phyloP scores from a whole-genome alignment of 2,888 invertebrate species.

The Synanthedon tipuliformis region DNA sequence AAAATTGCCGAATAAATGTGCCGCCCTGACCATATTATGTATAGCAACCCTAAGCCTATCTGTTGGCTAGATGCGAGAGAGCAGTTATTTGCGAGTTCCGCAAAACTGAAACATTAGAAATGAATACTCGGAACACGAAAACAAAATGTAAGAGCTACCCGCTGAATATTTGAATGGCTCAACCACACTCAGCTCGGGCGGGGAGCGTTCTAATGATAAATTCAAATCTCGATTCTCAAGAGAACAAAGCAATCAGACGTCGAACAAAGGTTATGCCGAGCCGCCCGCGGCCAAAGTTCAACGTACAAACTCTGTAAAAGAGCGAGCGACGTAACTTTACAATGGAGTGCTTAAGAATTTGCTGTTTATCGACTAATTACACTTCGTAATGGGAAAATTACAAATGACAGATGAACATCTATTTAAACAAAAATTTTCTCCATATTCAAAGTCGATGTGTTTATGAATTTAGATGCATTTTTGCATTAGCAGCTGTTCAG shows the following conservation, averaged over 20 bases:
- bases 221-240: constrained; percentile 53
- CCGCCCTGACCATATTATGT: too few species aligned
- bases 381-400: constrained; percentile 2
- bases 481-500: too few species aligned
- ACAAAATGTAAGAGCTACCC: constrained; percentile 8
- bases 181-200: constrained; percentile 31
- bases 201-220: constrained; percentile 55
- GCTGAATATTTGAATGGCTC: constrained; percentile 50
- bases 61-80: too few species aligned
- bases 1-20: too few species aligned
- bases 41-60: too few species aligned
- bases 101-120: neutral
- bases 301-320: constrained; percentile 22
- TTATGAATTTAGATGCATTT: too few species aligned
- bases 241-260: constrained; percentile 60
- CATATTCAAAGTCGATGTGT: too few species aligned
- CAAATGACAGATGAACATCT: neutral
- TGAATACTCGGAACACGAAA: neutral
- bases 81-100: constrained; percentile 1
- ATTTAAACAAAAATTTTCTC: too few species aligned
- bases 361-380: constrained; percentile 7
- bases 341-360: constrained; percentile 14
- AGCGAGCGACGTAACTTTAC: constrained; percentile 22
- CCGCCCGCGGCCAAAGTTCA: constrained; percentile 26
- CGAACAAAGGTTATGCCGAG: constrained; percentile 43